These are phyloP conservation scores for Coremacera marginata DNA, from an alignment of 2,888 invertebrate species.

Conservation along the genomic window DNA sequence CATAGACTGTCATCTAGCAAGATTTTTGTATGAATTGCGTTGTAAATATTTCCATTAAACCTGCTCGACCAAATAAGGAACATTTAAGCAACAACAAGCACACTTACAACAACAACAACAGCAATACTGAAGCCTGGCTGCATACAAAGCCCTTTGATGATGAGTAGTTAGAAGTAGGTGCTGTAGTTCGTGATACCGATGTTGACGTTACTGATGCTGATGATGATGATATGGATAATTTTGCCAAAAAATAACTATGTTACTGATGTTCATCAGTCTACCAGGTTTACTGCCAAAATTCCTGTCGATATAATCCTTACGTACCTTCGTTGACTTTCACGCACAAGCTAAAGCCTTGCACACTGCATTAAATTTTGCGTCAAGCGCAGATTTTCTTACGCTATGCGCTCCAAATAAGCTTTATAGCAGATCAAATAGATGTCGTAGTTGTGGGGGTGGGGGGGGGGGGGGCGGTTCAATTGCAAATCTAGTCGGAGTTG, in stretches of 20 bases:
- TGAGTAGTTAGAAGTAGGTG: background rate
- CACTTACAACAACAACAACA: background rate
- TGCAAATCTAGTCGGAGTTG: too few relatives aligned
- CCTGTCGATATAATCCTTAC: background rate
- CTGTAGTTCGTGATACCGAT: background rate
- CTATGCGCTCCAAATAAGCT: background rate
- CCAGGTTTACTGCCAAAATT: background rate
- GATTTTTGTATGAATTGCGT: slow-evolving; percentile 3
- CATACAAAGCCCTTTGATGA: slow-evolving; percentile 11
- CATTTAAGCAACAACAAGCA: background rate
- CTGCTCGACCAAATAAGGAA: background rate
- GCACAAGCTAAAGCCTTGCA: background rate
- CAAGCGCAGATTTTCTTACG: background rate
- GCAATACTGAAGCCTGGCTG: background rate
- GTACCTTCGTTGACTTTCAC: slow-evolving; percentile 11
- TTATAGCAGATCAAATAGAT: background rate
- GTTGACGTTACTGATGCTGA: slow-evolving; percentile 8
- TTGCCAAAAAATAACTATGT: too few relatives aligned
- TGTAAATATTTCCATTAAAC: slow-evolving; percentile 13
- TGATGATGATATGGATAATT: background rate
- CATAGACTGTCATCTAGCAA: background rate
- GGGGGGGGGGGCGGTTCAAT: too few relatives aligned
- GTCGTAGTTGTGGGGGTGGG: too few relatives aligned
- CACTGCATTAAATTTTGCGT: slow-evolving; percentile 6
- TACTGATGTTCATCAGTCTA: too few relatives aligned